Percentiles rank a stretch among this genome's conserved stretches.
These are phyloP conservation scores for Adelognathus sp. DNA, from an alignment of 2,888 invertebrate genomes.

Conservation along the genomic window DNA sequence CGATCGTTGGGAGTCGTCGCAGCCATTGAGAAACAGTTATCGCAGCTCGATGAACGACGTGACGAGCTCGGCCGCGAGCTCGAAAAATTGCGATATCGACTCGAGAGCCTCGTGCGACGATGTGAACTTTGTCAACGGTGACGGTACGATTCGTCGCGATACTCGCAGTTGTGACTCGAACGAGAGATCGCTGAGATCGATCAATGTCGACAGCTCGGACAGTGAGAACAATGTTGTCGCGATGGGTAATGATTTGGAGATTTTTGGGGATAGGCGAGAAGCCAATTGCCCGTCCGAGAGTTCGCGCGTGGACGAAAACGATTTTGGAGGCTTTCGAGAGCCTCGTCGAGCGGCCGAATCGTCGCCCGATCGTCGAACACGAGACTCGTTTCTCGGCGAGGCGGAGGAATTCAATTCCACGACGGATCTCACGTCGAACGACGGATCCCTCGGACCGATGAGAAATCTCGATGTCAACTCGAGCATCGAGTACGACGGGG, in stretches of 20 bases:
- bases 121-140: conserved; percentile 65
- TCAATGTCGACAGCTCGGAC: conserved; percentile 64
- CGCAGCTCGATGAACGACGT: conserved; percentile 76
- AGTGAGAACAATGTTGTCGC: conserved; percentile 61
- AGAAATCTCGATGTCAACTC: conserved; percentile 62
- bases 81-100: conserved; percentile 67
- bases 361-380: conserved; percentile 11
- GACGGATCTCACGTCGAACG: conserved; percentile 66
- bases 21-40: conserved; percentile 67
- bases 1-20: conserved; percentile 59
- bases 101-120: conserved; percentile 71
- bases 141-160: conserved; percentile 63
- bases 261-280: conserved; percentile 52
- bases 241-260: background rate
- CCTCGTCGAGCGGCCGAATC: conserved; percentile 12
- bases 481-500: conserved; percentile 62
- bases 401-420: conserved; percentile 68
- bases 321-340: conserved; percentile 57
- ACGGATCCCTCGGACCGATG: conserved; percentile 61
- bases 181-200: conserved; percentile 63
- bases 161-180: conserved; percentile 62
- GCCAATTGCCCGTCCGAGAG: conserved; percentile 56
- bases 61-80: conserved; percentile 67
- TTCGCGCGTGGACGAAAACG: conserved; percentile 57
- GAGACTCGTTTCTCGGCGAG: conserved; percentile 57